phyloP scores from a whole-genome alignment of 2,888 invertebrate genomes.

The Agrotis segetum region DNA sequence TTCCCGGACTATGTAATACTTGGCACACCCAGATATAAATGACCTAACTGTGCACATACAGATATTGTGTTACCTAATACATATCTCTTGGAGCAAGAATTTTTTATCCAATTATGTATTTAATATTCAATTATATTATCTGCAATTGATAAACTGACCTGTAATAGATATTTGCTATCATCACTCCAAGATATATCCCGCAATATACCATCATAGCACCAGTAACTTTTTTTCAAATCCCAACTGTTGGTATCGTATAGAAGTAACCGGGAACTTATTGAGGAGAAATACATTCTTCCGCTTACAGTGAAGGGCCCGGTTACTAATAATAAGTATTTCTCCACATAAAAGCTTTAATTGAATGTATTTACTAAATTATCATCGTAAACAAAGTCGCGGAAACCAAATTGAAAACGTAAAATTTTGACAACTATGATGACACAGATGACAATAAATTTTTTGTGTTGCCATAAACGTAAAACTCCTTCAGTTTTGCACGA shows the following conservation, averaged over 20 bases:
- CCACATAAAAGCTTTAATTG: constrained; percentile 34
- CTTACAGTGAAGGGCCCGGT: constrained; percentile 47
- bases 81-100: not conserved
- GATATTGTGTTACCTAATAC: constrained; percentile 29
- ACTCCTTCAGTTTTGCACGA: no score
- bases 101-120: not conserved
- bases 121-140: not conserved
- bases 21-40: constrained; percentile 57
- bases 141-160: constrained; percentile 73
- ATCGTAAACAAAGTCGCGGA: constrained; percentile 55
- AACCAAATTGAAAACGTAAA: constrained; percentile 66
- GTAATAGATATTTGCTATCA: constrained; percentile 88
- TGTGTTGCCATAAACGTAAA: constrained; percentile 19
- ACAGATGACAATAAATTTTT: constrained; percentile 23
- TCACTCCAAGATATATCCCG: constrained; percentile 89
- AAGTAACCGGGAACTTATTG: constrained; percentile 90
- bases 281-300: constrained; percentile 89
- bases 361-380: constrained; percentile 37
- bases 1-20: constrained; percentile 56
- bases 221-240: constrained; percentile 89
- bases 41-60: constrained; percentile 13
- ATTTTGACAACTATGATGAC: constrained; percentile 66
- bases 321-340: constrained; percentile 45
- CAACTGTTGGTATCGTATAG: constrained; percentile 90
- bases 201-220: constrained; percentile 84